These are phyloP conservation scores for Thripadectes ignobilis DNA, from an alignment of 2,797 vertebrate genomes.

Conservation along the genomic window DNA sequence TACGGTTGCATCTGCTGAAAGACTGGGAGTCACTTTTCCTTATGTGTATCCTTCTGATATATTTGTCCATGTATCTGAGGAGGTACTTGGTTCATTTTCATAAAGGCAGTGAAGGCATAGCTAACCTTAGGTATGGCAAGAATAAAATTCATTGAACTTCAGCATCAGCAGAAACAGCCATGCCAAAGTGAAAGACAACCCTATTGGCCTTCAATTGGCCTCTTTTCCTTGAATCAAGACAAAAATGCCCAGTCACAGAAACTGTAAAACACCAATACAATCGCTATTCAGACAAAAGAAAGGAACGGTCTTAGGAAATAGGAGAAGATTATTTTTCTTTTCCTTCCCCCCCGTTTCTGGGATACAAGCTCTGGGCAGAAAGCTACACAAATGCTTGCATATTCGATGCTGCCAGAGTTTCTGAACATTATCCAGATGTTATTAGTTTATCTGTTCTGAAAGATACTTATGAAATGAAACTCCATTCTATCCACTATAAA, in stretches of 20 bases:
- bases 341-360: accelerated
- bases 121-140: neutral
- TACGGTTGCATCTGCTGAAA: neutral
- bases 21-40: neutral
- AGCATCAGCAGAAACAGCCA: neutral
- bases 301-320: neutral
- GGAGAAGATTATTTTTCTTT: neutral
- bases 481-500: neutral
- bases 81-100: neutral
- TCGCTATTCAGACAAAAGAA: neutral
- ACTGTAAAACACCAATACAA: neutral
- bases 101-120: neutral
- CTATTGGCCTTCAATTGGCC: neutral
- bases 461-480: neutral
- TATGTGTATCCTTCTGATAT: neutral
- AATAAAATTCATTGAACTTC: neutral
- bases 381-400: neutral
- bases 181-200: neutral
- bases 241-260: neutral
- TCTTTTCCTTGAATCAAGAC: neutral
- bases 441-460: neutral
- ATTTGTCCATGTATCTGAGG: neutral
- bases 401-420: neutral
- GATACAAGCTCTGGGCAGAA: neutral
- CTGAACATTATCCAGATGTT: neutral